Conservation (phyloP, 35 echinoderm and acorn worm genomes). For the Stichopus chloronotus region DNA sequence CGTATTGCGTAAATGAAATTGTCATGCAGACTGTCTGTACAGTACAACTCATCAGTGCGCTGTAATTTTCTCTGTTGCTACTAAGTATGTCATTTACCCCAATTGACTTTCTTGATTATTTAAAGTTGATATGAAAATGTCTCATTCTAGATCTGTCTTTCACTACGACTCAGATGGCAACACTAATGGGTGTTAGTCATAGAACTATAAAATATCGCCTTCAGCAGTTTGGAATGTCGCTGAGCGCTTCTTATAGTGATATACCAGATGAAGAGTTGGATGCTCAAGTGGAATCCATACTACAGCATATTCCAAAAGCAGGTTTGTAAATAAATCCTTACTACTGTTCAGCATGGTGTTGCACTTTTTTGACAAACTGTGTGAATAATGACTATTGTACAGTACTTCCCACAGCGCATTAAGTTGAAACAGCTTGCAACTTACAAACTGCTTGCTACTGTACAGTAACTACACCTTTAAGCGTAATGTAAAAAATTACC, state of each 20-base stretch:
- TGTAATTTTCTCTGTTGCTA: background rate
- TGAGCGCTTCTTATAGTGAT: background rate
- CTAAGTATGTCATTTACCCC: background rate
- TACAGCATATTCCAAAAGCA: slow-evolving; percentile 5
- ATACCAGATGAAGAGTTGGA: slow-evolving; percentile 15
- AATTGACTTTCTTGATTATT: background rate
- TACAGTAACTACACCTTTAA: no score
- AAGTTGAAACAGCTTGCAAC: no score
- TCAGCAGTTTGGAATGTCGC: background rate
- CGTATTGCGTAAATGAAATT: no score
- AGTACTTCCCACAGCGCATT: no score
- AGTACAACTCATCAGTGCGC: no score
- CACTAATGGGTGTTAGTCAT: background rate
- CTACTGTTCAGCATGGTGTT: background rate
- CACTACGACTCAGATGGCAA: slow-evolving; percentile 2
- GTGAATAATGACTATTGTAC: no score
- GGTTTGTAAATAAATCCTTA: background rate
- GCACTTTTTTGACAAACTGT: background rate
- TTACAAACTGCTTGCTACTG: no score
- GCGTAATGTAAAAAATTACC: no score
- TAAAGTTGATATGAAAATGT: background rate
- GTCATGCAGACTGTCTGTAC: no score
- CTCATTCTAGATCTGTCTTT: background rate
- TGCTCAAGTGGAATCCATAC: slow-evolving; percentile 15
- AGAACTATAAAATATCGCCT: slow-evolving; percentile 33